Conservation (phyloP, 2,797 vertebrate genomes). For the Acanthurus tractus region DNA sequence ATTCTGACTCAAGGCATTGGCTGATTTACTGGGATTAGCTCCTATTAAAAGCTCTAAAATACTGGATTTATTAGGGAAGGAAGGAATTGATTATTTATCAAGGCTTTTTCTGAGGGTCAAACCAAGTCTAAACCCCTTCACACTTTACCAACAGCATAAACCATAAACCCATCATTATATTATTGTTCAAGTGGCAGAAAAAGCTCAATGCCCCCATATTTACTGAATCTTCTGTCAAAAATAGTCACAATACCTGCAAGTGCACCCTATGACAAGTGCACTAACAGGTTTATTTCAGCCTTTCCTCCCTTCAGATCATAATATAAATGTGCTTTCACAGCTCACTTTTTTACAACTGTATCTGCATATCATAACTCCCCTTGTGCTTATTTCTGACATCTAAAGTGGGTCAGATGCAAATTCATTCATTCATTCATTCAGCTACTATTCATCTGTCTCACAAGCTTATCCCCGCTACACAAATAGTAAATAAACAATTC, state of each 20-base stretch:
- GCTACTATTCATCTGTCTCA: constrained; percentile 14
- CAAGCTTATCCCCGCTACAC: neutral
- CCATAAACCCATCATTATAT: too few species aligned
- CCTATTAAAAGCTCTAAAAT: neutral
- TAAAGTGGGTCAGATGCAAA: constrained; percentile 51
- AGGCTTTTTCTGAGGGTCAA: neutral
- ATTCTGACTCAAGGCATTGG: too few species aligned
- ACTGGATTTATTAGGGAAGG: neutral
- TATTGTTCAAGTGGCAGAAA: too few species aligned
- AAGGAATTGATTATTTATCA: neutral
- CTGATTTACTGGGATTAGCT: neutral
- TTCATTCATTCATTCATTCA: constrained; percentile 25
- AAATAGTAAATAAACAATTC: constrained; percentile 6
- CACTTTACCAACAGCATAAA: too few species aligned
- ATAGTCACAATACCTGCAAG: too few species aligned
- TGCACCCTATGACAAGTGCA: too few species aligned
- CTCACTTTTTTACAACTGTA: constrained; percentile 1
- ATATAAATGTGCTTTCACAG: neutral
- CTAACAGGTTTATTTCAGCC: too few species aligned
- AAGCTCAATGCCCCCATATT: too few species aligned
- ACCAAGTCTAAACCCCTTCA: neutral
- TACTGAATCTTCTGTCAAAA: too few species aligned
- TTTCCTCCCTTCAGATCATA: too few species aligned
- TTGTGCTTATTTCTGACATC: constrained; percentile 1
- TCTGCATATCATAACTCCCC: neutral